Evolutionary conservation across 1,140 invertebrate genomes (phyloP).

Genomic region (Asbolus verrucosus): DNA sequence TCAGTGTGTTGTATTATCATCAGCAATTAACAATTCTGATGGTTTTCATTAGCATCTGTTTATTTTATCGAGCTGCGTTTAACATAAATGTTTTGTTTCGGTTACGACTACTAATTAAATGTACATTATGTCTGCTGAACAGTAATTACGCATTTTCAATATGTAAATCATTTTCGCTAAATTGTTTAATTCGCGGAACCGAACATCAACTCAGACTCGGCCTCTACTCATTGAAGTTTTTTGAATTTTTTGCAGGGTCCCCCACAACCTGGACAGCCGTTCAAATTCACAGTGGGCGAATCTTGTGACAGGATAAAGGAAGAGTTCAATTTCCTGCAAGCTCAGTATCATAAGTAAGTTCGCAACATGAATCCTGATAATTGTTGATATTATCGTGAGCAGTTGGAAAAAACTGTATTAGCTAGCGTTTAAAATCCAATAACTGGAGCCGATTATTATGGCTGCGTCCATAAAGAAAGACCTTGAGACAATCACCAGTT

Average conservation of each 20-base stretch:
- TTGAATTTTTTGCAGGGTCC: conserved; percentile 82
- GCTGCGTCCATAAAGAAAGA: not conserved
- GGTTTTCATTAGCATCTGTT: conserved; percentile 52
- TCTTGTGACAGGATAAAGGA: conserved; percentile 98
- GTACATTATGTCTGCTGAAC: conserved; percentile 26
- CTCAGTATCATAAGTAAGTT: conserved; percentile 98
- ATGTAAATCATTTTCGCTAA: too few species aligned
- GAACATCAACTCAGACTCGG: too few species aligned
- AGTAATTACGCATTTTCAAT: conserved; percentile 34
- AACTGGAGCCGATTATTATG: not conserved
- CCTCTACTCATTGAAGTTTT: conserved; percentile 28
- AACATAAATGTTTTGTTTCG: conserved; percentile 51
- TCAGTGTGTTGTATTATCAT: conserved; percentile 37
- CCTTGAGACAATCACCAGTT: not conserved
- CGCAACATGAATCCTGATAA: not conserved
- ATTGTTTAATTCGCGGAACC: too few species aligned
- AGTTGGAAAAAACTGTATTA: not conserved
- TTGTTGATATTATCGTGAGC: conserved; percentile 5
- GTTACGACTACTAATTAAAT: conserved; percentile 46
- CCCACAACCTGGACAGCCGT: conserved; percentile 86
- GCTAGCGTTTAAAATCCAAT: too few species aligned
- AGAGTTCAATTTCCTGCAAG: conserved; percentile 98
- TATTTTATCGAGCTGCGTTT: conserved; percentile 44
- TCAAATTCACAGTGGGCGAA: conserved; percentile 97
- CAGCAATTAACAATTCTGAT: conserved; percentile 51